Evolutionary conservation across 2,113 vertebrate genomes (phyloP).

Genomic region (Embiotoca jacksoni): DNA sequence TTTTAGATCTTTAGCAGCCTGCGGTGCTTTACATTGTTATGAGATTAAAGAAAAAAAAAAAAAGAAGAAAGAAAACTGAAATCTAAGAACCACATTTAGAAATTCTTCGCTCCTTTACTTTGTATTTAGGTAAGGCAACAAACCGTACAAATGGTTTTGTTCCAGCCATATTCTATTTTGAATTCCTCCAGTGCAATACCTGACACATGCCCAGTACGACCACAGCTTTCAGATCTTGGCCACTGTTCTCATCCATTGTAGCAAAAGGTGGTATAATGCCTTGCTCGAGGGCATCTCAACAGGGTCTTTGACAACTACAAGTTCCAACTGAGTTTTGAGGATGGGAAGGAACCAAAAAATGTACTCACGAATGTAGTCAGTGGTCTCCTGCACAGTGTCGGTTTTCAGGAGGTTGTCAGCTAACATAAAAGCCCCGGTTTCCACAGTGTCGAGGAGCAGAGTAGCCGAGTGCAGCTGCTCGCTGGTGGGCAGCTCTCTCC

Average conservation of each 20-base stretch:
- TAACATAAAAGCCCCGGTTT: constrained; percentile 97
- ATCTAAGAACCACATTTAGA: constrained; percentile 20
- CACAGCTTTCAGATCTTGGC: constrained; percentile 1
- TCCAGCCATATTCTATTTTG: neutral
- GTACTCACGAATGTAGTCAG: constrained; percentile 97
- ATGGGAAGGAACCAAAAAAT: neutral
- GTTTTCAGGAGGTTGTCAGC: constrained; percentile 99
- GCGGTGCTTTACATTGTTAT: constrained; percentile 25
- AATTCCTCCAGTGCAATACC: neutral
- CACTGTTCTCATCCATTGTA: constrained; percentile 18
- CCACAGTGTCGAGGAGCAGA: constrained; percentile 95
- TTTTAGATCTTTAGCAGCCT: constrained; percentile 54
- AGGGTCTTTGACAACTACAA: constrained; percentile 12
- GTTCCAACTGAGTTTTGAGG: constrained; percentile 26
- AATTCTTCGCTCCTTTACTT: neutral
- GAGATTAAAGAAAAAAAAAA: constrained; percentile 5
- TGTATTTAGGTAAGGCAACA: neutral
- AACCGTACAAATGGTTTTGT: neutral
- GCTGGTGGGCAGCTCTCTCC: constrained; percentile 91
- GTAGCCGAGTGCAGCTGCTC: constrained; percentile 97
- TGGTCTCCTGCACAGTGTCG: constrained; percentile 95
- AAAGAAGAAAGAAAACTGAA: constrained; percentile 16
- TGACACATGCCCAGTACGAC: neutral
- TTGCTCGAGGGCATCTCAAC: constrained; percentile 51
- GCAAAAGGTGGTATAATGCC: constrained; percentile 49